A percentile compares a stretch with the other conserved stretches of the same genome.
Evolutionary conservation across 2,113 vertebrate genomes (phyloP).

Genomic region (Tor tambroides): DNA sequence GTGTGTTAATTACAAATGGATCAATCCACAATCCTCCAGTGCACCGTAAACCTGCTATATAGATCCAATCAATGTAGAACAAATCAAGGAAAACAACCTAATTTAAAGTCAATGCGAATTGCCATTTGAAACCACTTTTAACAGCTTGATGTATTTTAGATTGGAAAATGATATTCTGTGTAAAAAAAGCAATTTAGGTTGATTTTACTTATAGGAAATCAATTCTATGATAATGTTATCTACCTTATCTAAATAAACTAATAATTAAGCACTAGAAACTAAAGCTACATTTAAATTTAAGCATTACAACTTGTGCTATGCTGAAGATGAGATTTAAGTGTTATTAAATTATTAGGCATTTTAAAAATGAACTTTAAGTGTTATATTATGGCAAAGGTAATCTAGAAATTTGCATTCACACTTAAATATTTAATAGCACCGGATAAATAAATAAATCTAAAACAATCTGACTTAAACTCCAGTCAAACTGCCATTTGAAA

Average conservation of each 20-base stretch:
- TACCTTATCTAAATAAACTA: neutral
- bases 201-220: neutral
- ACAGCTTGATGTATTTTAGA: neutral
- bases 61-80: conserved; percentile 22
- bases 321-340: neutral
- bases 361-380: no score
- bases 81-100: conserved; percentile 7
- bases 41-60: conserved; percentile 1
- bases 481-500: neutral
- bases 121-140: neutral
- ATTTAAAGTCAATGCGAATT: neutral
- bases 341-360: neutral
- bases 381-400: no score
- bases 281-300: neutral
- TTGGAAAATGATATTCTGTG: neutral
- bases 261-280: neutral
- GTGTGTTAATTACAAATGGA: conserved; percentile 43
- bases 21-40: conserved; percentile 21
- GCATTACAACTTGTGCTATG: neutral
- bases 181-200: neutral
- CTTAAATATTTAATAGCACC: neutral
- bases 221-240: neutral
- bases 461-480: neutral
- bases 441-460: neutral
- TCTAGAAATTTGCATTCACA: no score